Conservation (phyloP, 2,888 invertebrate genomes). For the Tenthredo livida region DNA sequence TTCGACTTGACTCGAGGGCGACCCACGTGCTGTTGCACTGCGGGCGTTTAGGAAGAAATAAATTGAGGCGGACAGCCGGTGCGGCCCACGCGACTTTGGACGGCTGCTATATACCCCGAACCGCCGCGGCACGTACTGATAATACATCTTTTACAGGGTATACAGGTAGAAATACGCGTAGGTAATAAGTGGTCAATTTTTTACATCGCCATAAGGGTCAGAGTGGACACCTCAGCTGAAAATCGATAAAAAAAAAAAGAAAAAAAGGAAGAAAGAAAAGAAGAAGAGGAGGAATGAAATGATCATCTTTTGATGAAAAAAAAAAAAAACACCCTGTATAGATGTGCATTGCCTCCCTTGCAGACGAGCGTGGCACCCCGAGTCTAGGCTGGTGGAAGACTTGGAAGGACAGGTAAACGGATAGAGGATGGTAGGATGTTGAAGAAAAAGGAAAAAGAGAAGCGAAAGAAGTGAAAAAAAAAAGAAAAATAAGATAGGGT, state of each 20-base stretch:
- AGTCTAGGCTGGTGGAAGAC: neutral
- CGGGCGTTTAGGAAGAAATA: slow-evolving; percentile 70
- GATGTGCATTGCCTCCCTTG: neutral
- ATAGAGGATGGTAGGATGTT: slow-evolving; percentile 13
- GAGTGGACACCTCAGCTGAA: too few species aligned
- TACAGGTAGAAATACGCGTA: slow-evolving; percentile 41
- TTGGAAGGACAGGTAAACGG: slow-evolving; percentile 30
- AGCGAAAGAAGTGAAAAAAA: neutral
- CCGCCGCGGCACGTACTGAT: slow-evolving; percentile 28
- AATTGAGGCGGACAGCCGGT: slow-evolving; percentile 64
- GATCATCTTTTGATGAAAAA: too few species aligned
- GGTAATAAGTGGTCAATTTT: slow-evolving; percentile 19
- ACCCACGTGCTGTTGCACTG: slow-evolving; percentile 64
- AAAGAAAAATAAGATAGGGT: slow-evolving; percentile 35
- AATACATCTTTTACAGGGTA: slow-evolving; percentile 36
- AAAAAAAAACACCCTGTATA: neutral
- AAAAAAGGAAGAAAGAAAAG: too few species aligned
- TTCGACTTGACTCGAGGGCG: slow-evolving; percentile 19
- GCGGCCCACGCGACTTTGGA: slow-evolving; percentile 60
- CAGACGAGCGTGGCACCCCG: neutral
- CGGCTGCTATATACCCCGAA: neutral
- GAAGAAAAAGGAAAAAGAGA: slow-evolving; percentile 50
- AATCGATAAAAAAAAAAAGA: too few species aligned
- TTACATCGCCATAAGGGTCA: neutral
- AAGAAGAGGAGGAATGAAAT: too few species aligned